Conservation (phyloP, 2,113 vertebrate species). For the Vidua chalybeata region DNA sequence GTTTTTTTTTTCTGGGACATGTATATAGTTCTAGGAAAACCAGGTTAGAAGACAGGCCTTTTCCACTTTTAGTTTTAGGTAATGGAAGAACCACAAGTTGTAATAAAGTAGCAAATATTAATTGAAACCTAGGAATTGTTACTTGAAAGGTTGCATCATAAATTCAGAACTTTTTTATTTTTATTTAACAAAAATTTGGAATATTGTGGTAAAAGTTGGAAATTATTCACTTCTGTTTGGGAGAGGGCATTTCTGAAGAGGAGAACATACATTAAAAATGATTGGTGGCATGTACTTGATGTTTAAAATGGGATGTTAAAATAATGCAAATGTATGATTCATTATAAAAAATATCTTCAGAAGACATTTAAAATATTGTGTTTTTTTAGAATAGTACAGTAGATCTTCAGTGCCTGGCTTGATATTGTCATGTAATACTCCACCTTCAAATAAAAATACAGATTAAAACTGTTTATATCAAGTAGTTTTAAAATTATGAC, state of each 20-base stretch:
- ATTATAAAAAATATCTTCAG: slow-evolving; percentile 5
- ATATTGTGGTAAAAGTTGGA: neutral
- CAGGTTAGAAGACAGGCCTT: neutral
- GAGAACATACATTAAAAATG: neutral
- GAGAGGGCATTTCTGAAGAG: neutral
- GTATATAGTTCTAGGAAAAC: neutral
- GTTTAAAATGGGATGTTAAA: slow-evolving; percentile 34
- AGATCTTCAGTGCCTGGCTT: slow-evolving; percentile 34
- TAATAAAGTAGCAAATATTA: neutral
- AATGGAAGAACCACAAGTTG: neutral
- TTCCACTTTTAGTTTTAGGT: neutral
- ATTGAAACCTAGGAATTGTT: neutral
- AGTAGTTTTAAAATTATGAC: slow-evolving; percentile 58
- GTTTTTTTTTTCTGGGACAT: neutral
- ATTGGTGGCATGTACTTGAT: neutral
- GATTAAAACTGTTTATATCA: neutral
- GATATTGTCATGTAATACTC: slow-evolving; percentile 49
- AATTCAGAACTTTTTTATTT: neutral
- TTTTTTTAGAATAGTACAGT: slow-evolving; percentile 41
- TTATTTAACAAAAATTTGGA: neutral
- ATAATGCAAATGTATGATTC: slow-evolving; percentile 9
- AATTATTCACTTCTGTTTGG: neutral
- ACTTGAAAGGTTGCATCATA: neutral
- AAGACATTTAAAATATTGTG: slow-evolving; percentile 45
- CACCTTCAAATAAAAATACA: neutral